phyloP scores from a whole-genome alignment of 1,140 invertebrate species.

The Sinella curviseta region DNA sequence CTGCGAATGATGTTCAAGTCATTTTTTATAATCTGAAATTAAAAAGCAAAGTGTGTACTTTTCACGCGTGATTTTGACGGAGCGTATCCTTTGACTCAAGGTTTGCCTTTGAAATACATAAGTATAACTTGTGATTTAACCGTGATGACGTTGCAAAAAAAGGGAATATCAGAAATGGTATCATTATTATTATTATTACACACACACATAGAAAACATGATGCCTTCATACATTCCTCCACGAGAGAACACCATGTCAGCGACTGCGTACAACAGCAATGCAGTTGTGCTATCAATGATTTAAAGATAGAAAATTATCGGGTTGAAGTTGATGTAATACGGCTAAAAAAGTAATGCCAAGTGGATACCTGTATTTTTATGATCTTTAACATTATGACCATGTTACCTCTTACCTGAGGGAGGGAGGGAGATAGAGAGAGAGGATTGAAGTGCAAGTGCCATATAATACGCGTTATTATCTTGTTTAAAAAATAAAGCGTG shows the following conservation, averaged over 20 bases:
- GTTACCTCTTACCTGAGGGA: neutral
- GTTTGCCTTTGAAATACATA: neutral
- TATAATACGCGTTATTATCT: neutral
- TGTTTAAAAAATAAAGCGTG: neutral
- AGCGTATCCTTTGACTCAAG: neutral
- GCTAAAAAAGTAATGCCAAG: neutral
- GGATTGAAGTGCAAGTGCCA: neutral
- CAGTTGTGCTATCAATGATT: too few relatives aligned
- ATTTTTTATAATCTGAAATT: too few relatives aligned
- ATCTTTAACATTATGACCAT: too few relatives aligned
- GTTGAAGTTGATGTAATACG: neutral
- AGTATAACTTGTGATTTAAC: neutral
- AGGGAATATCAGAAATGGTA: too few relatives aligned
- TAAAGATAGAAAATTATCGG: neutral
- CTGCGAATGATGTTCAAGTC: too few relatives aligned
- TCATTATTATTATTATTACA: too few relatives aligned
- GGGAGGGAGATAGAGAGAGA: neutral
- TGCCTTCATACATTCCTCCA: too few relatives aligned
- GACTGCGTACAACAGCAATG: too few relatives aligned
- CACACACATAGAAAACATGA: too few relatives aligned
- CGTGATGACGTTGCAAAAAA: neutral
- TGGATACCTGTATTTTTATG: neutral
- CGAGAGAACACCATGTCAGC: too few relatives aligned
- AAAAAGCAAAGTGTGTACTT: too few relatives aligned
- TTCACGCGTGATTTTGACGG: neutral